Base-by-base conservation (phyloP, 1,140 invertebrate genomes). In the Daktulosphaira vitifoliae region DNA sequence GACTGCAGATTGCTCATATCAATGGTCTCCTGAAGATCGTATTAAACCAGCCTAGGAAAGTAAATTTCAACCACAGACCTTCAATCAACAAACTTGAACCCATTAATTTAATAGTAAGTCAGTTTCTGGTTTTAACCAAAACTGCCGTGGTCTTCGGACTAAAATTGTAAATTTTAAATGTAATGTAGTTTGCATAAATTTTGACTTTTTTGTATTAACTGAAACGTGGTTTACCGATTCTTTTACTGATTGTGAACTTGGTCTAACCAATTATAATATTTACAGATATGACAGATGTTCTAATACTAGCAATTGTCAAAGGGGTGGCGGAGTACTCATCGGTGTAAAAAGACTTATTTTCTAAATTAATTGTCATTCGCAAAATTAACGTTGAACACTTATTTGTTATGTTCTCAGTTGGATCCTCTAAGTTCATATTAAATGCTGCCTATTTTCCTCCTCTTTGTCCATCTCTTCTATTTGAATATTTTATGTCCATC, bases 151-250 rank as follows among this genome's bases (percentile, higher is more conserved):
- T 50, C 48, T 26, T 8, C 13, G 48, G 48, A 50, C 22, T 1
- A 50, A 50, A 50, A 15, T 50, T 26, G 3, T 50, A n/a, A 50
- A 51, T 51, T 51, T 51, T 51, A 51, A 51, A 18, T 29, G 49
- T 29, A 51, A 51, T 51, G n/a, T 51, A 8, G 15, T 9, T 3
- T 51, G n/a, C 29, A 18, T 18, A 29, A 51, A 51, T 18, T 29
- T 16, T 51, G 25, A 16, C 18, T 51, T 51, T 51, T 3, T 51
- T 51, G 25, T 29, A 16, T 16, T 51, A 51, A 51, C 49, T 29
- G 49, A 51, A 51, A 51, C 25, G 9, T 51, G 49, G 49, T 51
- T 51, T 3, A 51, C n/a, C 3, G 49, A 51, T 29, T 29, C 25
- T 29, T 16, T 51, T 18, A 1, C 23, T 51, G 15, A 51, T 51